Base-by-base conservation (phyloP, 2,888 invertebrate species). In the Tachystola acroxantha region DNA sequence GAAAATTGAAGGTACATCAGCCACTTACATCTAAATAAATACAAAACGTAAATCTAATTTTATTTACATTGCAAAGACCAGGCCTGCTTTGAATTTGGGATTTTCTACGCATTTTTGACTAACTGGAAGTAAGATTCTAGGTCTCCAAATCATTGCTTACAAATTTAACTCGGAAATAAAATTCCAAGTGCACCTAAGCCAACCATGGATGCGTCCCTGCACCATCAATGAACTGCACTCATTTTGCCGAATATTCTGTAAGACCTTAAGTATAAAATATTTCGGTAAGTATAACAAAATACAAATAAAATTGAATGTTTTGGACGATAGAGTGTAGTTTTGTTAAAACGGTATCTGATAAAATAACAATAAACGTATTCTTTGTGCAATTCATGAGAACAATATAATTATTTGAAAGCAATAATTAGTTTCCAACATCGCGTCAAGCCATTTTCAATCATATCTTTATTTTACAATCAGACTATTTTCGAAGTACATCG, bases 11-110 rank as follows among this genome's bases (percentile, higher is more conserved):
- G 41, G 40, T 36, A 40, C n/a, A 46, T 35, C 39, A 22, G 28
- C n/a, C 42, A 43, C 62, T 68, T 66, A 69, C 26, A 40, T 39
- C 61, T 70, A 64, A 62, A 68, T 62, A 67, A 65, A 66, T 66
- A 67, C 50, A 60, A 61, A 56, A 51, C 35, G 20, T 33, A 33
- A 32, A 33, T 4, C 34, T 34, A 34, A 34, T 14, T 10, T 33
- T 10, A 26, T 5, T 7, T 29, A 30, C 16, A 19, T 10, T 10
- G n/a, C 11, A 3, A 20, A 20, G 19, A 19, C 3, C 10, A 32
- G 10, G 19, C 10, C 2, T 19, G 16, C 6, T 16, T 16, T 6
- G 16, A 4, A 4, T 16, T 16, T 16, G 16, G 16, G 16, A 16
- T 16, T n/a, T 16, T 19, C 10, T n/a, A n/a, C n/a, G n/a, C n/a